A percentile compares a stretch with the other conserved stretches of the same genome.
Evolutionary conservation across 2,113 vertebrate genomes (phyloP).

Genomic region (Struthio camelus): DNA sequence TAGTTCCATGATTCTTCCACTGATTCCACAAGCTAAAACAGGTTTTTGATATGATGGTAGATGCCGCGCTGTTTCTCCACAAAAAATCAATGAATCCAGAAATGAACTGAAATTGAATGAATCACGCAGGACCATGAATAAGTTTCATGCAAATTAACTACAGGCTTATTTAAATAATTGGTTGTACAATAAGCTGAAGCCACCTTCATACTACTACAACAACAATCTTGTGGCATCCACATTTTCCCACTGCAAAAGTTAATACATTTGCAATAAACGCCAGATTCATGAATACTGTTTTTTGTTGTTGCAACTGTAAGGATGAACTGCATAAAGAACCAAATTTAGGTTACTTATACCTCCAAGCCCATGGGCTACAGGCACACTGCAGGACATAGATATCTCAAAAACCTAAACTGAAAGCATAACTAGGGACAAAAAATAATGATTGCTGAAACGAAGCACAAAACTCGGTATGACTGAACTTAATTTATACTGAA

Average conservation of each 20-base stretch:
- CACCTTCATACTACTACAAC: not conserved
- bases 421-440: not conserved
- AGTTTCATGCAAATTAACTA: not conserved
- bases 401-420: not conserved
- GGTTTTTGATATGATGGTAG: not conserved
- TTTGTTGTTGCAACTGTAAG: not conserved
- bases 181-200: not conserved
- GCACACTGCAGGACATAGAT: not conserved
- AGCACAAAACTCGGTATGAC: not conserved
- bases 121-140: not conserved
- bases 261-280: not conserved
- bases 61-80: not conserved
- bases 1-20: not conserved
- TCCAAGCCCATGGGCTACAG: not conserved
- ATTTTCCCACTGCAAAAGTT: not conserved
- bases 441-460: not conserved
- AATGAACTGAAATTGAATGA: not conserved
- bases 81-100: not conserved
- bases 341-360: not conserved
- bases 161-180: not conserved
- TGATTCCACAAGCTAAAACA: not conserved
- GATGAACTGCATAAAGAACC: not conserved
- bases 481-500: not conserved
- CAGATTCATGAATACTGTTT: not conserved
- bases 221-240: not conserved